Base-by-base conservation (phyloP, 1,140 invertebrate genomes). In the Diachasmimorpha longicaudata region DNA sequence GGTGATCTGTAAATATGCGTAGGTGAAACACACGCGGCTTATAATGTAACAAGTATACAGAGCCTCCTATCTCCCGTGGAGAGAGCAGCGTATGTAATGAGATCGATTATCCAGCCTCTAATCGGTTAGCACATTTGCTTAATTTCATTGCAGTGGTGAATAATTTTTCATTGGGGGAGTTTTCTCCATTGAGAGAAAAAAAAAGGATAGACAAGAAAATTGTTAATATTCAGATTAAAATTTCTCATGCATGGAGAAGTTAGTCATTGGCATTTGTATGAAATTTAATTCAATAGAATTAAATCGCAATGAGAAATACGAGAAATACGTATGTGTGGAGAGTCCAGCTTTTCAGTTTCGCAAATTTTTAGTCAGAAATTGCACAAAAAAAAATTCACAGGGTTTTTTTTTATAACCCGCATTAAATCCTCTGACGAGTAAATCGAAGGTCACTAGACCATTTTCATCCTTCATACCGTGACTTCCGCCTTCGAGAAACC, bases 1-100 rank as follows among this genome's bases (percentile, higher is more conserved):
- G 46, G 25, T 48, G 48, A 66, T 76, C 39, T 46, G 74, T 63
- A 55, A 63, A 71, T 76, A 71, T 63, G 74, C 52, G 74, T 76
- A 76, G 69, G 74, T 76, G 68, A 44, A 52, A 63, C 23, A 63
- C 23, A 25, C n/a, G 48, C 48, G 9, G 58, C 21, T 63, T 63
- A 63, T 63, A 63, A 63, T 63, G 58, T 63, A 63, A 63, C 58
- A 25, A 63, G 58, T 63, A 25, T 25, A 63, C 58, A 63, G 1
- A 63, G 14, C 21, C 58, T 23, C 6, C 14, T 63, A 63, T 63
- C 58, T 63, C 23, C 23, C 21, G 58, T 63, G 1, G 58, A 25
- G 23, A 25, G 58, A 25, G 21, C 21, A 13, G 58, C 21, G 21
- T 63, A 63, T 63, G 58, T 63, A 63, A 63, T 63, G 58, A 63